phyloP scores from a whole-genome alignment of 2,888 invertebrate species.

The Papilio elwesi region DNA sequence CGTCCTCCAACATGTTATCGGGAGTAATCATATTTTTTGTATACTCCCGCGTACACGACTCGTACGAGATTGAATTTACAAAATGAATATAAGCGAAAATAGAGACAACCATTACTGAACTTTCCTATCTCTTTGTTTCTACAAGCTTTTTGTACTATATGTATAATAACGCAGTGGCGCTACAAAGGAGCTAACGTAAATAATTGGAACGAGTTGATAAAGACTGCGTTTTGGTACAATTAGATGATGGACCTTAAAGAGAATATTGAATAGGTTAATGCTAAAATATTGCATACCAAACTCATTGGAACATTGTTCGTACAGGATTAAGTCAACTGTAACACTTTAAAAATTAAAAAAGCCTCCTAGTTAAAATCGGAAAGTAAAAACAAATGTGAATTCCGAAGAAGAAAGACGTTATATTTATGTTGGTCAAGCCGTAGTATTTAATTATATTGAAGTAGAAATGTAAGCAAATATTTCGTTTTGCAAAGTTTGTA shows the following conservation, averaged over 20 bases:
- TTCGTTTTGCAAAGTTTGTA: not conserved
- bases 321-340: not conserved
- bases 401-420: not conserved
- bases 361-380: not conserved
- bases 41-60: not conserved
- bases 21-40: slow-evolving; percentile 2
- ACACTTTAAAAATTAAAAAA: not conserved
- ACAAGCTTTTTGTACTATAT: no score
- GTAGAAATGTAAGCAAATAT: not conserved
- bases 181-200: no score
- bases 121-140: no score
- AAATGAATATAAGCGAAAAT: no score
- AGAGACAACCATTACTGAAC: no score
- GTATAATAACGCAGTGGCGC: no score
- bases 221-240: no score
- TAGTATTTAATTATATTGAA: slow-evolving; percentile 2
- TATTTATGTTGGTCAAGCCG: not conserved
- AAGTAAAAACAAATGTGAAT: not conserved
- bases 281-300: no score
- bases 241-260: no score
- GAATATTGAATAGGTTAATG: no score
- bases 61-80: not conserved
- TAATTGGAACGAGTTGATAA: no score
- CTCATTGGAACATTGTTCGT: no score
- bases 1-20: not conserved